Percentiles rank a stretch among this genome's conserved stretches.
Conservation (phyloP, 2,797 vertebrate genomes). For the Leontopithecus rosalia region DNA sequence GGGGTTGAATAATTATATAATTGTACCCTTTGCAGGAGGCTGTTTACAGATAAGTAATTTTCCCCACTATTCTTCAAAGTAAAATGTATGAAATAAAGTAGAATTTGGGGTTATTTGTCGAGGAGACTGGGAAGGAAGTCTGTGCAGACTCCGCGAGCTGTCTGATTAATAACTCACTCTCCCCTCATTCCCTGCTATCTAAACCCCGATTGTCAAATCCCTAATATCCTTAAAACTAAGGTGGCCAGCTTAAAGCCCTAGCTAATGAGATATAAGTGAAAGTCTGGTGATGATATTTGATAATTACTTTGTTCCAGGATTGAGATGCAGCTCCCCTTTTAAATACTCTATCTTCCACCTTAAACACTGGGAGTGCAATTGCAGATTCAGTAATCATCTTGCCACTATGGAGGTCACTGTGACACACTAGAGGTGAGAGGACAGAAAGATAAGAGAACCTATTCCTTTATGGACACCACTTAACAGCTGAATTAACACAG, state of each 20-base stretch:
- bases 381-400: neutral
- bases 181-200: neutral
- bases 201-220: neutral
- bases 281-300: neutral
- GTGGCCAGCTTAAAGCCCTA: neutral
- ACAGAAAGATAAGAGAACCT: neutral
- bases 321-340: neutral
- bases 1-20: conserved; percentile 68
- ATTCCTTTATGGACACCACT: neutral
- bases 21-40: conserved; percentile 46
- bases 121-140: neutral
- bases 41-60: conserved; percentile 64
- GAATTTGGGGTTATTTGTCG: neutral
- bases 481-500: neutral
- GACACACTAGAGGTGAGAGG: neutral
- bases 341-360: neutral
- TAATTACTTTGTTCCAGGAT: neutral
- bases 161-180: neutral
- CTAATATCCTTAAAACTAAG: neutral
- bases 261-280: neutral
- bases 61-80: conserved; percentile 32
- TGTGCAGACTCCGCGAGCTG: neutral
- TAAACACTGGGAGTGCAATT: neutral
- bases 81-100: conserved; percentile 36
- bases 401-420: no score